phyloP scores from a whole-genome alignment of 2,888 invertebrate species.

The Trisateles emortualis region DNA sequence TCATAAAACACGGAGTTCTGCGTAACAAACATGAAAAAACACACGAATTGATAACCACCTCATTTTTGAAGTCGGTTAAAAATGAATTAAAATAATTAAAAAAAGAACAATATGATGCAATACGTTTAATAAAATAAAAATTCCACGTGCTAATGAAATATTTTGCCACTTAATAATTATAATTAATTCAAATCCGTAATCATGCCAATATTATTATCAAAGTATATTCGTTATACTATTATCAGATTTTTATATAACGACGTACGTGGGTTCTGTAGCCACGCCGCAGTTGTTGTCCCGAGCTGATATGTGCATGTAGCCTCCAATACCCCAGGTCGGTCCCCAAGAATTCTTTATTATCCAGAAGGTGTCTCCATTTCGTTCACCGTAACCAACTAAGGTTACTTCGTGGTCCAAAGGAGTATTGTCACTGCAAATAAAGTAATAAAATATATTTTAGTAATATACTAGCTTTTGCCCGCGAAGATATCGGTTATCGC shows the following conservation, averaged over 20 bases:
- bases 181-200: conserved; percentile 14
- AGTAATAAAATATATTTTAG: conserved; percentile 2
- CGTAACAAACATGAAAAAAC: too few relatives aligned
- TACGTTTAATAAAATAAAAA: conserved; percentile 30
- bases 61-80: too few relatives aligned
- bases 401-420: conserved; percentile 94
- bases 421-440: conserved; percentile 86
- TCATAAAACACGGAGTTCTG: too few relatives aligned
- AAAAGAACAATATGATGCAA: conserved; percentile 1
- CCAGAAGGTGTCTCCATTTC: conserved; percentile 95
- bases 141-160: conserved; percentile 50
- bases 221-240: neutral
- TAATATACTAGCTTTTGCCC: neutral
- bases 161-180: conserved; percentile 23
- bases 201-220: conserved; percentile 11
- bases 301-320: conserved; percentile 95
- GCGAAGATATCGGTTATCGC: too few relatives aligned
- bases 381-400: conserved; percentile 94
- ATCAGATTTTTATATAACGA: conserved; percentile 87
- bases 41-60: too few relatives aligned
- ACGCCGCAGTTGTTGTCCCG: conserved; percentile 96
- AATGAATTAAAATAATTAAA: neutral
- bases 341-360: conserved; percentile 98
- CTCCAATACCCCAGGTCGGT: conserved; percentile 97
- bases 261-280: conserved; percentile 93